These are phyloP conservation scores for Drosophila melanosoma DNA, from an alignment of 2,888 invertebrate genomes.

Conservation along the genomic window DNA sequence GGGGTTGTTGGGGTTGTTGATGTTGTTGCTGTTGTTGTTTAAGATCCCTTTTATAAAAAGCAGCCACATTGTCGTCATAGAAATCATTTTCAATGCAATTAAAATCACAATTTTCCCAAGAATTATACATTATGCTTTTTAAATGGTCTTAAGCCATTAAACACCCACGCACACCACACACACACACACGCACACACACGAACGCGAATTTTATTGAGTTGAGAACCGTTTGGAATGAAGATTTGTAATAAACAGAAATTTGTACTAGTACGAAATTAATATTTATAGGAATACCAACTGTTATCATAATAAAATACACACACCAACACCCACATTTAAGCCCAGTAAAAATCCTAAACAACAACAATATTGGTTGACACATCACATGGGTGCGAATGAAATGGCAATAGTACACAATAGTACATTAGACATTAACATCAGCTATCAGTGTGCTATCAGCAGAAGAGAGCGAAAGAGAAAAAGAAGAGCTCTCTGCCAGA, in stretches of 20 bases:
- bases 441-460: conserved; percentile 51
- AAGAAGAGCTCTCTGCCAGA: conserved; percentile 20
- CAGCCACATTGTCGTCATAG: conserved; percentile 59
- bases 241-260: conserved; percentile 74
- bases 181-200: conserved; percentile 12
- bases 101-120: conserved; percentile 70
- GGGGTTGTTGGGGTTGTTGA: conserved; percentile 19
- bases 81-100: conserved; percentile 64
- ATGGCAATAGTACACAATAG: conserved; percentile 16
- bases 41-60: conserved; percentile 50
- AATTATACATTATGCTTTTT: conserved; percentile 55
- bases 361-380: conserved; percentile 32
- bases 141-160: conserved; percentile 45
- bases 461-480: not conserved
- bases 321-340: conserved; percentile 8
- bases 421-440: conserved; percentile 42
- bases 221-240: conserved; percentile 35
- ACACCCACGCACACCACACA: conserved; percentile 12
- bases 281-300: conserved; percentile 56
- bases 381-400: conserved; percentile 23
- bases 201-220: not conserved
- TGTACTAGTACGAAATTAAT: conserved; percentile 65
- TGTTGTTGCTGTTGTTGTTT: conserved; percentile 46
- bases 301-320: conserved; percentile 25
- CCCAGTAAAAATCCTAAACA: conserved; percentile 30